phyloP scores from a whole-genome alignment of 1,140 invertebrate genomes.

The Atopsyche davidsoni region DNA sequence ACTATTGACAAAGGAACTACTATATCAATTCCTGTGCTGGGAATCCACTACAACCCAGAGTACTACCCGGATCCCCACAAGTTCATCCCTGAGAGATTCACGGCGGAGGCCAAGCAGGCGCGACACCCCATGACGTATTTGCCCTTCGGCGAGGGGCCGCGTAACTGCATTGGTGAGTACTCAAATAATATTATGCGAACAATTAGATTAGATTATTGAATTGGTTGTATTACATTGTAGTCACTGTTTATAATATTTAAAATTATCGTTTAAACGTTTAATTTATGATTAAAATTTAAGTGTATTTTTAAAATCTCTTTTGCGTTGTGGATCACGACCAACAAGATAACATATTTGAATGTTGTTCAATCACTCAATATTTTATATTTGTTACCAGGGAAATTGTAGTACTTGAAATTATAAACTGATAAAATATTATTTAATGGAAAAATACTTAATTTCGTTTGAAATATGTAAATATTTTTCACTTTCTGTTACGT shows the following conservation, averaged over 20 bases:
- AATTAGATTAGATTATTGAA: conserved; percentile 2
- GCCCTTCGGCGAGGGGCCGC: conserved; percentile 23
- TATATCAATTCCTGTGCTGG: conserved; percentile 17
- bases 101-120: conserved; percentile 6
- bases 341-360: background rate
- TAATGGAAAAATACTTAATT: background rate
- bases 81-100: conserved; percentile 24
- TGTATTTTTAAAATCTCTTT: background rate
- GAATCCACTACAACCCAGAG: conserved; percentile 19
- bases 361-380: background rate
- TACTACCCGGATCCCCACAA: conserved; percentile 25
- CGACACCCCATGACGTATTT: conserved; percentile 18
- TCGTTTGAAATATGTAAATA: background rate
- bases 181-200: background rate
- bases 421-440: background rate
- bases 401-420: background rate
- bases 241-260: background rate
- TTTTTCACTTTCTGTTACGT: background rate
- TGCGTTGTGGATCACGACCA: background rate
- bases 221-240: background rate
- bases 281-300: background rate
- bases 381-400: background rate
- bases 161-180: conserved; percentile 18
- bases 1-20: conserved; percentile 13
- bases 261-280: background rate